Conservation (phyloP, 2,113 vertebrate genomes). For the Myocastor coypus region DNA sequence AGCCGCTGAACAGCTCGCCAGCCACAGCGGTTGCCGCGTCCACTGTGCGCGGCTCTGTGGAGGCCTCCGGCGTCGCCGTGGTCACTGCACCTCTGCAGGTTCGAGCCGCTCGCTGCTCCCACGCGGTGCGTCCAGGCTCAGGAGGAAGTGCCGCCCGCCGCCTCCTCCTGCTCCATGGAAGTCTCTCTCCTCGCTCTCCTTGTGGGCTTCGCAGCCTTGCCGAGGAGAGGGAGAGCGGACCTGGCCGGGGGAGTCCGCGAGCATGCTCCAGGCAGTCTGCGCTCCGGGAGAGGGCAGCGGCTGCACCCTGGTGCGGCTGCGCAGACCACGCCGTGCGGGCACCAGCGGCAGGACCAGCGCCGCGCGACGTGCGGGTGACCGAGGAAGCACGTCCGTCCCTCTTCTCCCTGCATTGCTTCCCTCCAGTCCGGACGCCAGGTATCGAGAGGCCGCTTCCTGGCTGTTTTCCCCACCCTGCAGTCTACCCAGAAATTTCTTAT, state of each 20-base stretch:
- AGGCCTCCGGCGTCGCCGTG: neutral
- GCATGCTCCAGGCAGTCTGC: neutral
- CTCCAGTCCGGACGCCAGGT: neutral
- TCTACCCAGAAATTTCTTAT: neutral
- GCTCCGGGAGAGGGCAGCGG: neutral
- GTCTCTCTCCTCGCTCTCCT: neutral
- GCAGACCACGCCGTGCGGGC: rapidly evolving
- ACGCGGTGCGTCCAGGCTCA: too few species aligned
- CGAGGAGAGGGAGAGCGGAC: too few species aligned
- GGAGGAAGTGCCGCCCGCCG: too few species aligned
- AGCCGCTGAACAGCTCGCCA: neutral
- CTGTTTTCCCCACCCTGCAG: neutral
- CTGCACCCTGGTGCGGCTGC: rapidly evolving
- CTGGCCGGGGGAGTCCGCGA: too few species aligned
- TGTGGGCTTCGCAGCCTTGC: neutral
- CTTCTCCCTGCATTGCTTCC: neutral
- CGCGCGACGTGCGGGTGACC: rapidly evolving
- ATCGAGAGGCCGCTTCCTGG: too few species aligned
- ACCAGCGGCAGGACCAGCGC: rapidly evolving
- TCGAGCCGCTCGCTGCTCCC: too few species aligned
- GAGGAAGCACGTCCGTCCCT: too few species aligned
- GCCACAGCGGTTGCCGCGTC: neutral
- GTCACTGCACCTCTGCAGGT: too few species aligned
- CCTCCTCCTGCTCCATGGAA: neutral
- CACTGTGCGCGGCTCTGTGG: too few species aligned